Base-by-base conservation (phyloP, 2,113 vertebrate genomes). In the Heterotis niloticus region DNA sequence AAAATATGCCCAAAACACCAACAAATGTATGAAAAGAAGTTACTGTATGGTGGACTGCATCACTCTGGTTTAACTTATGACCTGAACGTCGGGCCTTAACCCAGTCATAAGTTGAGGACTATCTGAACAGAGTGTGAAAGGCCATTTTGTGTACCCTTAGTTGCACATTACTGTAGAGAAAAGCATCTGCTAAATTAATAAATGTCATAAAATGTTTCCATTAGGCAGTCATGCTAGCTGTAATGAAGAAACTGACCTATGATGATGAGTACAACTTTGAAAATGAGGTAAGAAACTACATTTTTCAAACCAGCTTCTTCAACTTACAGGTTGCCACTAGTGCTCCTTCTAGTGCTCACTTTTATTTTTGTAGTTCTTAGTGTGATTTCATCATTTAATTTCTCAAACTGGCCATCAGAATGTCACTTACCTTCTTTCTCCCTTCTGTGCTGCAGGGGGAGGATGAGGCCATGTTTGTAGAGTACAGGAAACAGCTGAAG, bases 261-360 rank as follows among this genome's bases (percentile, higher is more conserved):
- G 96, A 99, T 83, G 97, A 99, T 82, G 98, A 99, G 86, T 99
- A 98, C 90, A 99, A 99, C 86, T 99, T 99, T 91, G 98, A 99
- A 85, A 99, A 98, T 79, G 98, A 99, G 95, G 97, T 96, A 91
- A 88, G 86, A 73, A 64, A 34, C n/a, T n/a, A n/a, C n/a, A 80
- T 69, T 54, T 28, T 29, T 26, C 18, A 1, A 57, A 24, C n/a
- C n/a, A n/a, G n/a, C 57, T 13, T 28, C 2, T 44, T 44, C 7
- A 44, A 44, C 34, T 4, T 44, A 44, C 2, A 7, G 34, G 7
- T 44, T 44, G 34, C 34, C 2, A 44, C 34, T 44, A 7, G 34
- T 44, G 34, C 34, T 44, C 34, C 7, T 44, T 44, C 7, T 7
- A 4, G 2, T 2, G 34, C 34, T 44, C 34, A 44, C 34, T 44